Base-by-base conservation (phyloP, 2,113 vertebrate genomes). In the Leptobrachium leishanense region DNA sequence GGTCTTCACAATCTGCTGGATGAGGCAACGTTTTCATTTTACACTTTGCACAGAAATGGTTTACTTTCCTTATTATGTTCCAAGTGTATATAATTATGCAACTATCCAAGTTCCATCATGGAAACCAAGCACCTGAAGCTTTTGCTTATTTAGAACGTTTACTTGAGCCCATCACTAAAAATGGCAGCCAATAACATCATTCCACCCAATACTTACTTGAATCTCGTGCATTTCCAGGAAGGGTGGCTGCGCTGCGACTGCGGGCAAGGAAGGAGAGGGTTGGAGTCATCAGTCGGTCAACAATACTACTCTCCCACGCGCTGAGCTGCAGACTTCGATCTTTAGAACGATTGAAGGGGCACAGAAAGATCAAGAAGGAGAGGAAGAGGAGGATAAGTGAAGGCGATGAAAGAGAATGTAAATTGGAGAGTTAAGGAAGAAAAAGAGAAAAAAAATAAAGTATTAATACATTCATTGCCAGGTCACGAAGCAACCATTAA, bases 251-350 rank as follows among this genome's bases (percentile, higher is more conserved):
- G 5, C 98, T 99, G 81, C 97, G 94, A 88, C 98, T 99, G 77
- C 98, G 93, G 0, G 98, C 98, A 4, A 99, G 92, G 88, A 98
- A 99, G 66, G 98, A 95, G 81, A 99, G 90, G 1, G 97, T 99
- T 20, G 97, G 98, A 0, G 98, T 99, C 96, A 98, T 98, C 86
- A 99, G 90, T 15, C 98, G 93, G 86, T 98, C 97, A 72, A 99
- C 97, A 1, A 99, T 97, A 86, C 96, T 99, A 90, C 96, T 99
- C 89, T 99, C 98, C 97, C 96, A 98, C 0, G 96, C 91, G 81
- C 94, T 98, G 84, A 99, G 88, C 82, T 95, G 95, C 53, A 95
- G 83, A 83, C 90, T 96, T 72, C 98, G 94, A 79, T 93, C 97
- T 98, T 86, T 70, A 67, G 40, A 42, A 39, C 46, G 69, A 77